These are phyloP conservation scores for Drosophila eugracilis DNA, from an alignment of 1,140 invertebrate genomes.

Conservation along the genomic window DNA sequence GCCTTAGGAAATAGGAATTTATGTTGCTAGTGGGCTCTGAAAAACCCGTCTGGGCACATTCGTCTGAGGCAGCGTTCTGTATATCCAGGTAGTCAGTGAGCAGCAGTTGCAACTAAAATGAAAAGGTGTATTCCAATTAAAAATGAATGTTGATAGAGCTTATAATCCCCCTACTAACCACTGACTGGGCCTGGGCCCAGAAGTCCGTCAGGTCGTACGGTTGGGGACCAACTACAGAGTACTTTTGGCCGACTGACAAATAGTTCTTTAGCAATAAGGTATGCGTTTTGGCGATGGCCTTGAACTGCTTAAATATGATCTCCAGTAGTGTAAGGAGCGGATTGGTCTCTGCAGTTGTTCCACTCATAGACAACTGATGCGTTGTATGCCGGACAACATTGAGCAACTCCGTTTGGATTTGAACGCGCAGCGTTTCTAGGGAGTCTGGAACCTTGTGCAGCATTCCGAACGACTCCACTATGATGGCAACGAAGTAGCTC, in stretches of 20 bases:
- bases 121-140: background rate
- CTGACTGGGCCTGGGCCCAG: slow-evolving; percentile 94
- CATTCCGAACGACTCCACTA: slow-evolving; percentile 94
- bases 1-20: slow-evolving; percentile 85
- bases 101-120: slow-evolving; percentile 90
- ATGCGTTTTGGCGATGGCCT: slow-evolving; percentile 90
- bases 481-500: slow-evolving; percentile 91
- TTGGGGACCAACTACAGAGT: slow-evolving; percentile 86
- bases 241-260: slow-evolving; percentile 86
- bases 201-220: slow-evolving; percentile 93
- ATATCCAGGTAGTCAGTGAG: slow-evolving; percentile 94
- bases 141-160: background rate
- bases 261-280: slow-evolving; percentile 88
- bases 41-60: slow-evolving; percentile 87
- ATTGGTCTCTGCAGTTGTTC: slow-evolving; percentile 60
- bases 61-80: slow-evolving; percentile 88
- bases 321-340: slow-evolving; percentile 87
- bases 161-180: slow-evolving; percentile 87
- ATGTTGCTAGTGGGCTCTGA: slow-evolving; percentile 86
- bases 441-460: slow-evolving; percentile 94
- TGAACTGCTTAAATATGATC: slow-evolving; percentile 91
- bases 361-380: slow-evolving; percentile 87
- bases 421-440: slow-evolving; percentile 92
- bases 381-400: slow-evolving; percentile 91
- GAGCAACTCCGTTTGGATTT: slow-evolving; percentile 92